Conservation (phyloP, 2,888 invertebrate genomes). For the Nipponacmea schrenckii region DNA sequence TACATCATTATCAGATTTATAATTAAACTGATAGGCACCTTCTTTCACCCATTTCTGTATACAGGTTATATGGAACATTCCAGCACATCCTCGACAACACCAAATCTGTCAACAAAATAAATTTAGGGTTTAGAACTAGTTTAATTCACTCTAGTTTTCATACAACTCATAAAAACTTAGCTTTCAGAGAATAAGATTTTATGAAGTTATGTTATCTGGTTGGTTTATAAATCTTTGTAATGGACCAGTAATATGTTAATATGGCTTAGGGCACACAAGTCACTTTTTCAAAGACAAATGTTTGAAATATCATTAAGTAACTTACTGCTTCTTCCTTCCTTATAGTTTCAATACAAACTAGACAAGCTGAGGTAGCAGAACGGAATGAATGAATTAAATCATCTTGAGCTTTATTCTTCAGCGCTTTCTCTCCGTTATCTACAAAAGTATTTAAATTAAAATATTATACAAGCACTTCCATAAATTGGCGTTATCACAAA, state of each 20-base stretch:
- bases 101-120: constrained; percentile 75
- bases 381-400: constrained; percentile 83
- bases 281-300: no score
- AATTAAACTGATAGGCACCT: constrained; percentile 70
- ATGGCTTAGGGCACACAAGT: no score
- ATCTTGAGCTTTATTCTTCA: constrained; percentile 72
- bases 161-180: no score
- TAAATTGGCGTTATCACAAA: not conserved
- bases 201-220: no score
- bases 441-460: not conserved
- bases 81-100: constrained; percentile 85
- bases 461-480: not conserved
- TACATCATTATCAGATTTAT: constrained; percentile 50
- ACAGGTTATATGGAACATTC: constrained; percentile 87
- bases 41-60: constrained; percentile 93
- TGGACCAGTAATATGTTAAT: no score
- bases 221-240: no score
- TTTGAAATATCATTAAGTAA: not conserved
- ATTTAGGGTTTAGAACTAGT: not conserved
- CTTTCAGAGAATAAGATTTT: no score
- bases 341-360: constrained; percentile 89
- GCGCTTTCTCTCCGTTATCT: constrained; percentile 36
- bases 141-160: not conserved
- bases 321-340: constrained; percentile 79
- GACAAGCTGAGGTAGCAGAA: constrained; percentile 84